Base-by-base conservation (phyloP, 2,888 invertebrate genomes). In the Noctua comes region DNA sequence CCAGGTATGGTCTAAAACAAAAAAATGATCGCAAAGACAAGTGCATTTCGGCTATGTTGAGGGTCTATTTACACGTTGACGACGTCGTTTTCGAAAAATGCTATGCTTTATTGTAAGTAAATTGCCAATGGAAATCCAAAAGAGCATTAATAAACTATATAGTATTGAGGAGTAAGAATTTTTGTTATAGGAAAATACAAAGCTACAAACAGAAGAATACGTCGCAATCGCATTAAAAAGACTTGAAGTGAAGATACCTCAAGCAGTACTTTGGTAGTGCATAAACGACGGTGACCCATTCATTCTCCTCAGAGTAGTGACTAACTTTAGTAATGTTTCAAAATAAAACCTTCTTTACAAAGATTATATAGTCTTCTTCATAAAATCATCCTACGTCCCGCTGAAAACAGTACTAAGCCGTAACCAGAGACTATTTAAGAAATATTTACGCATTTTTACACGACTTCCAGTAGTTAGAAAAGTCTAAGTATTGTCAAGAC, bases 401-500 rank as follows among this genome's bases (percentile, higher is more conserved):
- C 16, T 24, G 24, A 24, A 31, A 31, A 10, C 31, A 62, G 24
- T 57, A 48, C 36, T 46, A 69, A 62, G 27, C 65, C 46, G 64
- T 68, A 70, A 74, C 62, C 46, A 68, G 73, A 57, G 70, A 70
- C 70, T 68, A 65, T 57, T 72, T 66, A 71, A 73, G 62, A 57
- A 59, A 82, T 77, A 76, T 83, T 83, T 70, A 77, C 78, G 65
- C 74, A 68, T 78, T 85, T 80, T 81, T 81, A 78, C 66, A 78
- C 16, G 46, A 80, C 51, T 78, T 59, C 18, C 48, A 48, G 69
- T 68, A 86, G 81, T 79, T 68, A 66, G 11, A 62, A 70, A 59
- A 72, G 64, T 81, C 62, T 73, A 79, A 86, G 73, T 85, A 82
- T 72, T 66, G 16, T 68, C 75, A 70, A 79, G 48, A 43, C 2